phyloP scores from a whole-genome alignment of 2,113 vertebrate species.

The Rhinoptilus africanus region DNA sequence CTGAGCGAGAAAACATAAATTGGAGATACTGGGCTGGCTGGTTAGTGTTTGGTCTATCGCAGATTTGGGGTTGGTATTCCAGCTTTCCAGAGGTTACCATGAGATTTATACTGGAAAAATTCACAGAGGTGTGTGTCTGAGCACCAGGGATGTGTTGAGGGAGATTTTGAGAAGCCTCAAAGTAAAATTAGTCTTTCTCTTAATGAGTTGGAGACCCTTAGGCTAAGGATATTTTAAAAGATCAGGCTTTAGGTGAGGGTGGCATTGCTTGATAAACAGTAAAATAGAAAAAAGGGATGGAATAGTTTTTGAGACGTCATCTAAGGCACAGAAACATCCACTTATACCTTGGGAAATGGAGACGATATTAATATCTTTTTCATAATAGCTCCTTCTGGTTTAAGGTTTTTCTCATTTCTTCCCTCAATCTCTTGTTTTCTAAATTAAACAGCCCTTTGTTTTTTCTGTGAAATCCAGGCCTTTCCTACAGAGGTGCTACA shows the following conservation, averaged over 20 bases:
- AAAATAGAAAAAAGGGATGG: neutral
- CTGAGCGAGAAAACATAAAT: neutral
- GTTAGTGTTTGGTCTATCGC: neutral
- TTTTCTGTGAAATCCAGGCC: neutral
- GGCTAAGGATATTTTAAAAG: neutral
- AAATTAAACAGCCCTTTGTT: neutral
- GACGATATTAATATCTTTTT: neutral
- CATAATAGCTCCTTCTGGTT: neutral
- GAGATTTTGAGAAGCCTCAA: neutral
- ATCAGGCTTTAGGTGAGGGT: neutral
- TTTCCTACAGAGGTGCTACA: neutral
- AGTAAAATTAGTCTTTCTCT: neutral
- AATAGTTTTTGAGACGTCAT: neutral
- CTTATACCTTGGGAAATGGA: neutral
- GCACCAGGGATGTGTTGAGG: accelerated
- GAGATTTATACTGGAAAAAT: neutral
- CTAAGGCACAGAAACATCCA: neutral
- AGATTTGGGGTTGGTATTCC: neutral
- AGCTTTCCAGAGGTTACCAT: neutral
- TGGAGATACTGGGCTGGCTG: neutral
- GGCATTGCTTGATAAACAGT: neutral
- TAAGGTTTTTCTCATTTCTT: neutral
- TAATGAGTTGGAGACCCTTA: neutral
- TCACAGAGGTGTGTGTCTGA: neutral
- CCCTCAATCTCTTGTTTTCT: neutral